phyloP scores from a whole-genome alignment of 2,113 vertebrate species.

The Dasyornis broadbenti region DNA sequence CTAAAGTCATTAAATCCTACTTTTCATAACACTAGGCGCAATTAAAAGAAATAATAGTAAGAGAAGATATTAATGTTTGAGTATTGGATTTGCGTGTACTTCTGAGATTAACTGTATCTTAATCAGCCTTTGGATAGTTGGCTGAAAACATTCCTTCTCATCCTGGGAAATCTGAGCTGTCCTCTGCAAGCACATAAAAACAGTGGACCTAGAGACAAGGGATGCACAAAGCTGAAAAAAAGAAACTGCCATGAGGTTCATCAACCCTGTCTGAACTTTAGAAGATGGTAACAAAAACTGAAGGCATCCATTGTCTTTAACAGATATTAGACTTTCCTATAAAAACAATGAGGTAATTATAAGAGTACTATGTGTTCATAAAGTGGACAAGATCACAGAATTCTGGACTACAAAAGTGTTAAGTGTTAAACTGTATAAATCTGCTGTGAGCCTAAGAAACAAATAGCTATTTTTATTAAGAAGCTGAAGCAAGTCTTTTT shows the following conservation, averaged over 20 bases:
- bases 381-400: background rate
- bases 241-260: background rate
- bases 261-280: background rate
- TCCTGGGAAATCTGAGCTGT: background rate
- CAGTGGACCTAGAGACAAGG: background rate
- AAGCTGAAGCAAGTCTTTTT: background rate
- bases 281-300: background rate
- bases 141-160: constrained; percentile 34
- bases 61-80: background rate
- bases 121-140: background rate
- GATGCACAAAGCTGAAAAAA: background rate
- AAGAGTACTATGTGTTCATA: background rate
- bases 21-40: background rate
- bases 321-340: background rate
- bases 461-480: background rate
- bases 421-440: background rate
- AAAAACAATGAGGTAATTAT: background rate
- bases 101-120: background rate
- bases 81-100: background rate
- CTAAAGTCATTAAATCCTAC: background rate
- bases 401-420: background rate
- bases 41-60: background rate
- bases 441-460: background rate
- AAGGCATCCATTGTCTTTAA: background rate
- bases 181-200: background rate